Evolutionary conservation across 2,888 invertebrate species (phyloP), one percentile per base, ranked within the genome.

Genomic region (Philopedon plagiatum): DNA sequence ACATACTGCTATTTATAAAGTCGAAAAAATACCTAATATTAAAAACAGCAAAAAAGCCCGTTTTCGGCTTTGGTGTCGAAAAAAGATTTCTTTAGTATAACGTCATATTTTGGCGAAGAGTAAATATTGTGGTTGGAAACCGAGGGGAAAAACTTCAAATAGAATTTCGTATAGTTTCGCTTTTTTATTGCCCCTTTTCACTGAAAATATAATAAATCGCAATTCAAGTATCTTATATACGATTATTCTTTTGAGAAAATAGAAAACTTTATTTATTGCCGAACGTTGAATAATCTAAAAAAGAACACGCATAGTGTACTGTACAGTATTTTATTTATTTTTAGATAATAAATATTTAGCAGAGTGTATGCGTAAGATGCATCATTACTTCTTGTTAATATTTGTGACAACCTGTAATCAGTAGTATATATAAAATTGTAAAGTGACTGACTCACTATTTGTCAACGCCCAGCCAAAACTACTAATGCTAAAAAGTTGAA

Each of bases 181-280:
- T 74, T 78, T 77, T 79, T 79, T 78, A 79, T 79, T 75, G 74
- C 54, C 74, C 63, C 75, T 71, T 74, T 77, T 75, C 77, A 76
- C 74, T 71, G 72, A 76, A 77, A 76, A 79, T 76, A 78, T 76
- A 78, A 79, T 79, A 79, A 78, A 79, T 79, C 77, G 76, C 64
- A 66, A 74, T 76, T 76, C 72, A 78, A 77, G 79, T 78, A 73
- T 76, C 76, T 71, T 75, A 75, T 76, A 72, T 76, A 74, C 76
- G 76, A 77, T 77, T 77, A 76, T 76, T 76, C 72, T 69, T 74
- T 76, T 73, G 58, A 72, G 57, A 74, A 71, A 62, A 68, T 62
- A 73, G 69, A 69, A 74, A 71, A 73, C 66, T 68, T 29, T 29
- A 18, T 54, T 54, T 54, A 54, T 54, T 29, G 29, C 4, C 51